Conservation (phyloP, 2,797 vertebrate genomes). For the Malacoraja senta region DNA sequence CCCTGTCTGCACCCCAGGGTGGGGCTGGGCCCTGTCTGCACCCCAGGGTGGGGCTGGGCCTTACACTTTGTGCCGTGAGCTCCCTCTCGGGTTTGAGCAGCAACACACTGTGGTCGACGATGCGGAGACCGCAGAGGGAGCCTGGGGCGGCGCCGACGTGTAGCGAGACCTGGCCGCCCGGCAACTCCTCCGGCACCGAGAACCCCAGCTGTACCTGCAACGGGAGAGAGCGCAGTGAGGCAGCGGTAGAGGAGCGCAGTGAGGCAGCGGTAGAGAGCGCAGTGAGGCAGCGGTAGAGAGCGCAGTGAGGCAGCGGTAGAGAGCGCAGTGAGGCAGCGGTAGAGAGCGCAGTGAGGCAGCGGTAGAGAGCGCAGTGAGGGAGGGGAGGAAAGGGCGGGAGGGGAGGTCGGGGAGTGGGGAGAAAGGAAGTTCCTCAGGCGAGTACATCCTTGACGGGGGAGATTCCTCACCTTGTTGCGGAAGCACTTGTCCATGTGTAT, state of each 20-base stretch:
- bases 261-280: no score
- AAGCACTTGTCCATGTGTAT: constrained; percentile 39
- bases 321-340: no score
- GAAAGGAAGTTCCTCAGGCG: no score
- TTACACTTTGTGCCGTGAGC: neutral
- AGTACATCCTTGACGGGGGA: no score
- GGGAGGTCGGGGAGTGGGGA: neutral
- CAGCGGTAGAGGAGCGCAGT: no score
- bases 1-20: no score
- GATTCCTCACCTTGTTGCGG: constrained; percentile 41
- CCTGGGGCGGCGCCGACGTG: neutral
- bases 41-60: neutral
- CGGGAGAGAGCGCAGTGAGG: neutral
- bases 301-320: neutral
- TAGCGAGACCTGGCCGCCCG: neutral
- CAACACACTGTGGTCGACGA: neutral
- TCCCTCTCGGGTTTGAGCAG: neutral
- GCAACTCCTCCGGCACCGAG: neutral
- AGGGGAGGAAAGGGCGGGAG: neutral
- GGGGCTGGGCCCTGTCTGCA: no score
- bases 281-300: no score
- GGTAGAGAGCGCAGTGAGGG: no score
- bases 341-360: no score
- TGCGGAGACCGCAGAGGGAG: neutral
- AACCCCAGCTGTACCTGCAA: neutral